Base-by-base conservation (phyloP, 1,140 invertebrate species). In the Eumeta japonica region DNA sequence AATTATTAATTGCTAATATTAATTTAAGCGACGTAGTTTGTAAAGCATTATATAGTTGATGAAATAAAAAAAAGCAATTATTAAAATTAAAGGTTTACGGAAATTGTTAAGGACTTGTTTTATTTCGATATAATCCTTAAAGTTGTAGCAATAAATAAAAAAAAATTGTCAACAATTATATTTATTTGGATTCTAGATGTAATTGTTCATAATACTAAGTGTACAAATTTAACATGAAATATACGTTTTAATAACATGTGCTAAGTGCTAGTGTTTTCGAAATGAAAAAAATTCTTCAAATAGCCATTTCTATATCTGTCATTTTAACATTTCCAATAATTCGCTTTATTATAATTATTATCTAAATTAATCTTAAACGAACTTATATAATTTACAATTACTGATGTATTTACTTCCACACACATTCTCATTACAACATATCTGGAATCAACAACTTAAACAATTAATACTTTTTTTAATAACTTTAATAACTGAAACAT, bases 1-100 rank as follows among this genome's bases (percentile, higher is more conserved):
- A 74, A 74, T 74, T 74, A 74, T 74, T 74, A 70, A 74, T 71
- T 71, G 66, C 70, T 74, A 74, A 74, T 70, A 67, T 52, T 74
- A 74, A 70, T 70, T 63, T 74, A 70, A 71, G 67, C 65, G 55
- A 70, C 58, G 60, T 74, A 74, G 70, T 68, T 64, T 74, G 70
- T 74, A 74, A 66, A 74, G 70, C 65, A 24, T n/a, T 24, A n/a
- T n/a, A 65, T 74, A 74, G 63, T 67, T 62, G 64, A 66, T 54
- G 58, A 70, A 68, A 63, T n/a, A n/a, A n/a, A 61, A 62, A 40
- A 52, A 74, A 71, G 66, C 70, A 74, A 74, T 74, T 74, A 74
- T 71, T 74, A 68, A 70, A 70, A 73, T 62, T 70, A 70, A 73
- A 68, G 54, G 61, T 56, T 67, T 68, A 68, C 57, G 62, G 70